Evolutionary conservation across 2,797 vertebrate species (phyloP).

Genomic region (Hemitrygon akajei): DNA sequence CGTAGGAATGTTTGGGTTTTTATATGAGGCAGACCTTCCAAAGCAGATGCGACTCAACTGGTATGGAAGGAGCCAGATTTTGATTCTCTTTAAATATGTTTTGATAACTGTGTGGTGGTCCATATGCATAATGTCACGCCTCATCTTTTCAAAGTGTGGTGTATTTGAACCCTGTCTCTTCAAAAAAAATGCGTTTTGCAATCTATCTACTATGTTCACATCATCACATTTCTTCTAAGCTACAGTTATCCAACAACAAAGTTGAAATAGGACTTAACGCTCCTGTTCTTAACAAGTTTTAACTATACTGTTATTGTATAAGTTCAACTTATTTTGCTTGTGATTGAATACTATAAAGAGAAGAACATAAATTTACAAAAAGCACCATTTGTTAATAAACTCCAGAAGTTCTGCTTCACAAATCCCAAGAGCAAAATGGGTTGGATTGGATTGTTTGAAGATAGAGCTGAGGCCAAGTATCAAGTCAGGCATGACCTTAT

Average conservation of each 20-base stretch:
- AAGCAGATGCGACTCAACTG: not conserved
- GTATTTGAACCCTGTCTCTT: not conserved
- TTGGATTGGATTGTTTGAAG: not conserved
- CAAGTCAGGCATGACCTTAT: too few relatives aligned
- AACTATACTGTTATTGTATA: not conserved
- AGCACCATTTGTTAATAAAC: not conserved
- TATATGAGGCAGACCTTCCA: not conserved
- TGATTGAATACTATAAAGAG: not conserved
- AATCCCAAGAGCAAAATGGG: not conserved
- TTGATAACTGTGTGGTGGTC: too few relatives aligned
- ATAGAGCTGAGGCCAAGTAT: too few relatives aligned
- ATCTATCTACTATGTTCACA: not conserved
- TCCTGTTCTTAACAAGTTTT: not conserved
- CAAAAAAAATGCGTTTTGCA: not conserved
- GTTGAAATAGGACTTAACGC: not conserved
- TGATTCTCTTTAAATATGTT: not conserved
- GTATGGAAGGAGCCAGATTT: not conserved
- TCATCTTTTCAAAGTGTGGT: not conserved
- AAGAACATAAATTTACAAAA: not conserved
- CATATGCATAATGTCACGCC: not conserved
- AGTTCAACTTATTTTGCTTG: not conserved
- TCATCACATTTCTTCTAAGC: not conserved
- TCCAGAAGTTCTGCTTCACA: too few relatives aligned
- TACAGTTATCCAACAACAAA: not conserved
- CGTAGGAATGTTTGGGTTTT: not conserved